Evolutionary conservation across 2,888 invertebrate genomes (phyloP), one percentile per base, ranked within the genome.

Genomic region (Drosophila parthenogenetica): DNA sequence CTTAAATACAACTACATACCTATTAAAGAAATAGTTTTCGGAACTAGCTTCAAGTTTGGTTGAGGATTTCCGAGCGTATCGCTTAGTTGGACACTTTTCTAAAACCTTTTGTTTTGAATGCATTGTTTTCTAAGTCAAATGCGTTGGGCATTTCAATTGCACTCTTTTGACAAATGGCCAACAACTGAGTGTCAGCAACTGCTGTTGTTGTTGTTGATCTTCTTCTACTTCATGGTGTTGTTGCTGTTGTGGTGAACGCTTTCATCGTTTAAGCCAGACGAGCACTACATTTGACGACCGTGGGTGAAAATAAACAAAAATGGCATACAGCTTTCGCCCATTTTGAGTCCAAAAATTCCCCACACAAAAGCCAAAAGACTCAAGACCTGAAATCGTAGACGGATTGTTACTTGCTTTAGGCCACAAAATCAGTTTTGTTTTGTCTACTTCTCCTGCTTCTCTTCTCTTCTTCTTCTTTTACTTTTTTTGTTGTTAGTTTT

Each of bases 291-390:
- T 88, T 83, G 79, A 73, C 59, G 71, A 64, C 69, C 73, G 87
- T 88, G 84, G 84, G 89, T 88, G 84, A 86, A 84, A 84, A 88
- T 83, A 78, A 73, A 81, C 51, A 48, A 66, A 77, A 75, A 80
- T 70, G 81, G 70, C 89, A 88, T 83, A 78, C 81, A 82, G 83
- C 84, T 85, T 85, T 85, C 84, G 87, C 89, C 87, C 84, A 83
- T 84, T 84, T 88, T 83, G 50, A 66, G 53, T 59, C 54, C 63
- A 53, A 37, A 70, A 69, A 62, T 57, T 50, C 65, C 61, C 65
- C 61, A 71, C 42, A 67, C 29, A 50, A 45, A 16, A 25, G 35
- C 45, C 11, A 46, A 19, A 11, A 19, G 54, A 14, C 43, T 32
- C 10, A 35, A 37, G 57, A 22, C 45, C 3, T 35, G 35, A 32